Conservation (phyloP, 1,140 invertebrate genomes). For the Galleria mellonella region DNA sequence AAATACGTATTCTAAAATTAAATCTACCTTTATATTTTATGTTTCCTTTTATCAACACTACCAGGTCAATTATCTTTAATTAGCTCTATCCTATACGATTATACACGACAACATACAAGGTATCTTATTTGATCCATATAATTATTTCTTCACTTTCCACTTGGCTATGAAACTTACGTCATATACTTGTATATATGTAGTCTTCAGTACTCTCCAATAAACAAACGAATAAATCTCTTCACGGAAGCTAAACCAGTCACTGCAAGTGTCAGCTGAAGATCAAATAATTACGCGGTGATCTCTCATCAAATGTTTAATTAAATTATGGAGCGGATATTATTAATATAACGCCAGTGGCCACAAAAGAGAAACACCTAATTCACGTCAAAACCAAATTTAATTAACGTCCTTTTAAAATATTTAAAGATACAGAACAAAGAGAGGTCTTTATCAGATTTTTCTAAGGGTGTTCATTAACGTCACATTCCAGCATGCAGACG, state of each 20-base stretch:
- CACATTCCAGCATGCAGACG: slow-evolving; percentile 11
- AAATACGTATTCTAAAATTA: too few species aligned
- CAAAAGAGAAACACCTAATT: slow-evolving; percentile 8
- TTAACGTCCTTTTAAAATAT: slow-evolving; percentile 15
- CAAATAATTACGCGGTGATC: slow-evolving; percentile 11
- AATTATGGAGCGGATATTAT: slow-evolving; percentile 9
- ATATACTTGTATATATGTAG: too few species aligned
- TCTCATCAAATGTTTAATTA: slow-evolving; percentile 11
- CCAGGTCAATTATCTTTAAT: too few species aligned
- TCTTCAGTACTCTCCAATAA: neutral
- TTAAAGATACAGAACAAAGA: slow-evolving; percentile 11
- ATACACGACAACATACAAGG: too few species aligned
- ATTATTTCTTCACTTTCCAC: too few species aligned
- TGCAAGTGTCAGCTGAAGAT: slow-evolving; percentile 5
- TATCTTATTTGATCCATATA: too few species aligned
- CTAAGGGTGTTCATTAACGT: slow-evolving; percentile 18
- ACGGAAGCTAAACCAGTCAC: neutral
- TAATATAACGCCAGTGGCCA: slow-evolving; percentile 5
- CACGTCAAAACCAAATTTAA: slow-evolving; percentile 17
- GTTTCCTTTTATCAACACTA: too few species aligned
- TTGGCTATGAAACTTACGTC: too few species aligned
- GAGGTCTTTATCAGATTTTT: slow-evolving; percentile 6
- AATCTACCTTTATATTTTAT: too few species aligned
- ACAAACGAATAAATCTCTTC: neutral
- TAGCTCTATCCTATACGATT: too few species aligned